Evolutionary conservation across 2,113 vertebrate species (phyloP).

Genomic region (Nothobranchius furzeri): DNA sequence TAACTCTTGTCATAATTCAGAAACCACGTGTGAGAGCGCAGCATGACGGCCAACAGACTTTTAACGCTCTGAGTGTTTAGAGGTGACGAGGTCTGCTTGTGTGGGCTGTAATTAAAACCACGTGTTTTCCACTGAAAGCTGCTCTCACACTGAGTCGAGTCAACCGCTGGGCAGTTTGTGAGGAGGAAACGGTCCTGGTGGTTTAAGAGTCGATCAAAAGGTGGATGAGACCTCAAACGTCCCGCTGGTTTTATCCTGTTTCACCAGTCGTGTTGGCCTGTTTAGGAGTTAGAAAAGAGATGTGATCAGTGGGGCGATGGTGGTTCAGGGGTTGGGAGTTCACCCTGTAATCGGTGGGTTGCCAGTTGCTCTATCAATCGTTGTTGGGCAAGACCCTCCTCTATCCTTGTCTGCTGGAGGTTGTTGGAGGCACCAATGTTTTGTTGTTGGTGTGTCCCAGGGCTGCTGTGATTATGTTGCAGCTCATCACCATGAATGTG

Average conservation of each 20-base stretch:
- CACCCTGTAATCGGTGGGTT: no score
- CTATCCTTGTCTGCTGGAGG: no score
- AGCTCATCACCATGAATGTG: no score
- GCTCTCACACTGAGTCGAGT: conserved; percentile 9
- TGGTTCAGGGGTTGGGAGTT: no score
- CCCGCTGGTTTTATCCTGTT: background rate
- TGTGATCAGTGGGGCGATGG: background rate
- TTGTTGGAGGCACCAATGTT: no score
- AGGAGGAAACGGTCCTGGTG: conserved; percentile 10
- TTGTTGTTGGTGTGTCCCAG: no score
- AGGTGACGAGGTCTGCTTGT: conserved; percentile 17
- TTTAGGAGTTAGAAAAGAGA: background rate
- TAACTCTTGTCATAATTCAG: background rate
- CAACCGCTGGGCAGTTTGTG: background rate
- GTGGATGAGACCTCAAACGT: background rate
- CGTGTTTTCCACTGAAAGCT: conserved; percentile 2
- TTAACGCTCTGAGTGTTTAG: background rate
- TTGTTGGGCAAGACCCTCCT: no score
- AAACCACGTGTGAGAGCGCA: background rate
- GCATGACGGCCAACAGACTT: conserved; percentile 11
- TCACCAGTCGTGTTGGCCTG: background rate
- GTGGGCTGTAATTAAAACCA: conserved; percentile 52
- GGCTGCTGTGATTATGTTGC: no score
- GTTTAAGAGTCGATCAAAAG: no score
- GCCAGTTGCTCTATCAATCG: no score